Percentiles rank a stretch among this genome's conserved stretches.
Conservation (phyloP, 2,888 invertebrate species). For the Teinopalpus imperialis region DNA sequence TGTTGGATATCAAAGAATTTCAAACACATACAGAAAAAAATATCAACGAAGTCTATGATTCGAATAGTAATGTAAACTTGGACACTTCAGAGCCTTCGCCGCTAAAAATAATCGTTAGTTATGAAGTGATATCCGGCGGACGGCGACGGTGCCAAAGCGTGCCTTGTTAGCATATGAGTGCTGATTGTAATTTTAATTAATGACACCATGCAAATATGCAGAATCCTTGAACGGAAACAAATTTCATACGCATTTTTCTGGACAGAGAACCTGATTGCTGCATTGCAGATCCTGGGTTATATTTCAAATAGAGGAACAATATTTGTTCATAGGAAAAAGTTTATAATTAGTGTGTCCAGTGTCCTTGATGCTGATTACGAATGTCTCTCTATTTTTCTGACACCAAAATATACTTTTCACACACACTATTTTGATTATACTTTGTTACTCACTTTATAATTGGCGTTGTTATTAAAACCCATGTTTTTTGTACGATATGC, state of each 20-base stretch:
- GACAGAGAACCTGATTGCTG: too few relatives aligned
- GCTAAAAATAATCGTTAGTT: slow-evolving; percentile 62
- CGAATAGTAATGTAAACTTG: slow-evolving; percentile 50
- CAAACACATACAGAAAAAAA: slow-evolving; percentile 10
- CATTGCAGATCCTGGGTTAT: too few relatives aligned
- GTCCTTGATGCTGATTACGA: too few relatives aligned
- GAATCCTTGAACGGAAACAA: slow-evolving; percentile 1
- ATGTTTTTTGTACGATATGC: too few relatives aligned
- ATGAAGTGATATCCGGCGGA: slow-evolving; percentile 70
- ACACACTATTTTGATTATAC: too few relatives aligned
- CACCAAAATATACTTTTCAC: too few relatives aligned
- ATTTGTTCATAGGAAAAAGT: too few relatives aligned
- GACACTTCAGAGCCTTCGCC: slow-evolving; percentile 38
- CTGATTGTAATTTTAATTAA: slow-evolving; percentile 35
- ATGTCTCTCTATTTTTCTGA: too few relatives aligned
- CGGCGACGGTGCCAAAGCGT: slow-evolving; percentile 49
- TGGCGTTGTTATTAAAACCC: too few relatives aligned
- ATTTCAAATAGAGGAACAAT: too few relatives aligned
- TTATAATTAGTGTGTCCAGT: too few relatives aligned
- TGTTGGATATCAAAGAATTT: slow-evolving; percentile 16
- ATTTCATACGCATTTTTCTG: not conserved
- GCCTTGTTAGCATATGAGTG: slow-evolving; percentile 65
- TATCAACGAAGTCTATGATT: slow-evolving; percentile 38
- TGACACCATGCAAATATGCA: slow-evolving; percentile 7
- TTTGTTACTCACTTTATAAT: too few relatives aligned